Percentiles rank a stretch among this genome's conserved stretches.
Evolutionary conservation across 2,888 invertebrate genomes (phyloP).

Genomic region (Plagodis pulveraria): DNA sequence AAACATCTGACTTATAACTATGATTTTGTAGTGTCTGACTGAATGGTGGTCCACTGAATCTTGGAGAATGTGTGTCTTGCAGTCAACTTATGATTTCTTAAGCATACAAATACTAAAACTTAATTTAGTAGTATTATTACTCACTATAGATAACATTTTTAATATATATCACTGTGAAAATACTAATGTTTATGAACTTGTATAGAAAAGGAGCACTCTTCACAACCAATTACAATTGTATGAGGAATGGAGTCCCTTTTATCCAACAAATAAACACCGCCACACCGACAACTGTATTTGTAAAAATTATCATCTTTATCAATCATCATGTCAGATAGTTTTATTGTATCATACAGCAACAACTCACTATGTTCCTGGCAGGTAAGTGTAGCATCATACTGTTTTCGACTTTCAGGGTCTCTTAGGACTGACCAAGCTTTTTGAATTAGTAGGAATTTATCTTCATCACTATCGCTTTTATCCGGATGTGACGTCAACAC

Average conservation of each 20-base stretch:
- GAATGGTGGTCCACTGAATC: no score
- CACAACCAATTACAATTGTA: constrained; percentile 85
- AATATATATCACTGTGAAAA: background rate
- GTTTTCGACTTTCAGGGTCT: constrained; percentile 84
- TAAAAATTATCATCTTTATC: constrained; percentile 61
- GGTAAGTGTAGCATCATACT: constrained; percentile 87
- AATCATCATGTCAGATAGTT: constrained; percentile 73
- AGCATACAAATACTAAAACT: no score
- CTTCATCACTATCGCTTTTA: constrained; percentile 67
- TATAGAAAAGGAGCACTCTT: constrained; percentile 90
- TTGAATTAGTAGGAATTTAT: constrained; percentile 78
- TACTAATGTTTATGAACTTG: constrained; percentile 68
- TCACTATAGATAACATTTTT: no score
- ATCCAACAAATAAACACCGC: constrained; percentile 84
- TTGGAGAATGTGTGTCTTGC: no score
- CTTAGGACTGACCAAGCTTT: constrained; percentile 90
- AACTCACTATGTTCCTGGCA: constrained; percentile 84
- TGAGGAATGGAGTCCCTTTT: constrained; percentile 38
- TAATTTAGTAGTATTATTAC: no score
- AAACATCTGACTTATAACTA: no score
- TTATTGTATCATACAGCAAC: constrained; percentile 86
- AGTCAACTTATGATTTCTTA: no score
- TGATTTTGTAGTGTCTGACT: no score
- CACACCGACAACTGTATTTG: constrained; percentile 89
- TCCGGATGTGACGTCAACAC: constrained; percentile 86